Evolutionary conservation across 2,888 invertebrate species (phyloP).

Genomic region (Ormyrus labotus): DNA sequence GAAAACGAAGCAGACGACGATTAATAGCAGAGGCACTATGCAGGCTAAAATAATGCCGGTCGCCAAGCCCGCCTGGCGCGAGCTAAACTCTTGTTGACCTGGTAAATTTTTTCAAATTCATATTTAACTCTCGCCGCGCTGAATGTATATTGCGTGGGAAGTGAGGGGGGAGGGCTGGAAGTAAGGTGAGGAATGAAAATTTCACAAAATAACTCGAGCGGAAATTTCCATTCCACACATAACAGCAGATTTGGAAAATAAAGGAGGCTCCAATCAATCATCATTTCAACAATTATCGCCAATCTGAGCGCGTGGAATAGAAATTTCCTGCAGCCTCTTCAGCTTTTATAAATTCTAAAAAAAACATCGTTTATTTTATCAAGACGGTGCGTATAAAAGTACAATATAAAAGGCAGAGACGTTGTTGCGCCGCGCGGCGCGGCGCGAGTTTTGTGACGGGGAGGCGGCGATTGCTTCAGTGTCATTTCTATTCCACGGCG

Average conservation of each 20-base stretch:
- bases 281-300: slow-evolving; percentile 46
- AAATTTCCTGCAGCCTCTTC: slow-evolving; percentile 68
- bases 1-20: slow-evolving; percentile 83
- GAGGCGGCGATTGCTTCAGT: neutral
- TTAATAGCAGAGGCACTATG: slow-evolving; percentile 84
- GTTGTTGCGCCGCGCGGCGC: neutral
- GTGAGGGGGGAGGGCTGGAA: neutral
- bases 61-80: slow-evolving; percentile 86
- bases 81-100: slow-evolving; percentile 89
- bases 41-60: slow-evolving; percentile 87
- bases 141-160: neutral
- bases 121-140: neutral
- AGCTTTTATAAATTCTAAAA: slow-evolving; percentile 3
- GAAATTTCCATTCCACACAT: slow-evolving; percentile 77
- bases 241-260: slow-evolving; percentile 17
- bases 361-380: neutral
- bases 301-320: slow-evolving; percentile 73
- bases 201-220: slow-evolving; percentile 64
- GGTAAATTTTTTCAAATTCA: slow-evolving; percentile 57
- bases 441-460: neutral
- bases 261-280: slow-evolving; percentile 27
- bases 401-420: slow-evolving; percentile 25
- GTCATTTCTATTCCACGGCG: slow-evolving; percentile 52
- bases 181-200: slow-evolving; percentile 64
- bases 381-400: slow-evolving; percentile 22